Base-by-base conservation (phyloP, 1,140 invertebrate genomes). In the Achroia grisella region DNA sequence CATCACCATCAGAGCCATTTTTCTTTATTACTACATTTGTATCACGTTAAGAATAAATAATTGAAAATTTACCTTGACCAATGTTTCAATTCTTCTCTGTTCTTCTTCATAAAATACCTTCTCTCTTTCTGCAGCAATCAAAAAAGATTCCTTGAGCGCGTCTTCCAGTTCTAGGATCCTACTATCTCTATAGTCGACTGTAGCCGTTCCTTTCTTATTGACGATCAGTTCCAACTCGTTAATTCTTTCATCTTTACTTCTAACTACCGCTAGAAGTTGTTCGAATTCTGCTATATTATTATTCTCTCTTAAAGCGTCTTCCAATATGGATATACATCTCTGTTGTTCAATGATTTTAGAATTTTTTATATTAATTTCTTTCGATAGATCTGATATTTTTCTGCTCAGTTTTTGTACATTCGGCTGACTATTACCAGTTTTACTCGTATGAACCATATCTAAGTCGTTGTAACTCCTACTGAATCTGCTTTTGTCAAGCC, bases 121-220 rank as follows among this genome's bases (percentile, higher is more conserved):
- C 48, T 93, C 91, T 34, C 89, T 80, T 44, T 92, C 89, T 1
- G 88, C 87, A 10, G 90, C 89, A 50, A 92, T 89, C 52, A 89
- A 66, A 28, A 92, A 87, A 15, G 89, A 91, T 60, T 91, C 90
- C 48, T 90, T 88, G 14, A 96, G 79, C 4, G 93, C 93, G 47
- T 94, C 90, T 73, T 96, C 93, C 34, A 97, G 73, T 79, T 95
- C 93, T 56, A 92, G 88, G 54, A 96, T 93, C 43, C 92, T 87
- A 48, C 86, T 88, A 37, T 74, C 74, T 57, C 67, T 80, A 32
- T 64, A 57, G 12, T 64, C 62, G 13, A 41, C 48, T n/a, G 54
- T 48, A 5, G 42, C 44, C 11, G 76, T 68, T 40, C 87, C 84
- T 54, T 88, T 74, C 36, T 88, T 86, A 51, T 87, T 86, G 12